Percentiles rank a stretch among this genome's conserved stretches.
Conservation (phyloP, 2,113 vertebrate species). For the Azemiops feae region DNA sequence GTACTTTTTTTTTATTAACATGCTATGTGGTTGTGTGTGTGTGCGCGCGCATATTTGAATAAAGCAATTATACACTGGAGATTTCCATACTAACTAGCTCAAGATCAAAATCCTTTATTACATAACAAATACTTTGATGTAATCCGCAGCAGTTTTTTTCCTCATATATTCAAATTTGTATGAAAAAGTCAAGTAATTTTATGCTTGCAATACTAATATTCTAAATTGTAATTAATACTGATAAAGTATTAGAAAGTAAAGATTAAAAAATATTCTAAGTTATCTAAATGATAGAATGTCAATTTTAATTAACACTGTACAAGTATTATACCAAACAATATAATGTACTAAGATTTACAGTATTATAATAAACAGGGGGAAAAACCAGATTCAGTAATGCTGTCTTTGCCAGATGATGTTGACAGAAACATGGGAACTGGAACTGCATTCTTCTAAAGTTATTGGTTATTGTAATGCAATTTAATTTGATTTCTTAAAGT, state of each 20-base stretch:
- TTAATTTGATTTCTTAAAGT: background rate
- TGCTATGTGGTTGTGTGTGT: background rate
- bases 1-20: background rate
- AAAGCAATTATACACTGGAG: background rate
- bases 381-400: background rate
- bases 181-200: background rate
- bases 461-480: background rate
- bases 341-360: background rate
- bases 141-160: background rate
- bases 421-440: background rate
- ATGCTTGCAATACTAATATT: background rate
- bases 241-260: background rate
- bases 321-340: background rate
- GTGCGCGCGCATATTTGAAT: background rate
- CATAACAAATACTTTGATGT: background rate
- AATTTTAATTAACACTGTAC: background rate
- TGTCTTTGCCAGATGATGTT: background rate
- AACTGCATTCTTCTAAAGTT: background rate
- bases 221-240: background rate
- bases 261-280: background rate
- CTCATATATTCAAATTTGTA: background rate
- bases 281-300: background rate
- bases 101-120: background rate
- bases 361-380: background rate
- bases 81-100: background rate